Evolutionary conservation across 2,888 invertebrate species (phyloP), one percentile per base, ranked within the genome.

Genomic region (Ligdia adustata): DNA sequence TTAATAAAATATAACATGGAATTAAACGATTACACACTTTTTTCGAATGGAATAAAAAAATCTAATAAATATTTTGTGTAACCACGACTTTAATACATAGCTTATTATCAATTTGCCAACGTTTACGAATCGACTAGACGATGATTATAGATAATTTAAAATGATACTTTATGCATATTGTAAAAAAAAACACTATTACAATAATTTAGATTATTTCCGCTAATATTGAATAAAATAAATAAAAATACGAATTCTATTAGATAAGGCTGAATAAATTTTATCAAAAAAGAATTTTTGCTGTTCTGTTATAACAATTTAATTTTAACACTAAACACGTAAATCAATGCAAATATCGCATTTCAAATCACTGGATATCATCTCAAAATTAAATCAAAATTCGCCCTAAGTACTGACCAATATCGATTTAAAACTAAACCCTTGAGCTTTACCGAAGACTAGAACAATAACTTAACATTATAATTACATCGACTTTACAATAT

Each of bases 371-470:
- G 22, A 41, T n/a, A 42, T 22, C 6, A 9, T 37, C 15, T n/a
- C 22, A 44, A 49, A 43, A 15, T 28, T 55, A 60, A 42, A 58
- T 54, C 29, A 24, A 29, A 11, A 56, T 20, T 20, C 49, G 38
- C 40, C 58, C 44, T 69, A 69, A 69, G 64, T 69, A 68, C 63
- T 58, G 62, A 62, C 57, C 60, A 57, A 62, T 38, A 59, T 59
- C 50, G 55, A 66, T 61, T 66, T 63, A 65, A 62, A 68, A 60
- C 55, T 66, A 69, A 66, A 67, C 67, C 69, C 73, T 84, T 87
- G 85, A 87, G 85, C 84, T 77, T 57, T 77, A 75, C 75, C 79
- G 79, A 76, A 82, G 87, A 88, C 87, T 88, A 88, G 87, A 86
- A 79, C 66, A 76, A 79, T 73, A 77, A 75, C 75, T 71, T 69